These are phyloP conservation scores for Sitodiplosis mosellana DNA, from an alignment of 1,140 invertebrate species.

Conservation along the genomic window DNA sequence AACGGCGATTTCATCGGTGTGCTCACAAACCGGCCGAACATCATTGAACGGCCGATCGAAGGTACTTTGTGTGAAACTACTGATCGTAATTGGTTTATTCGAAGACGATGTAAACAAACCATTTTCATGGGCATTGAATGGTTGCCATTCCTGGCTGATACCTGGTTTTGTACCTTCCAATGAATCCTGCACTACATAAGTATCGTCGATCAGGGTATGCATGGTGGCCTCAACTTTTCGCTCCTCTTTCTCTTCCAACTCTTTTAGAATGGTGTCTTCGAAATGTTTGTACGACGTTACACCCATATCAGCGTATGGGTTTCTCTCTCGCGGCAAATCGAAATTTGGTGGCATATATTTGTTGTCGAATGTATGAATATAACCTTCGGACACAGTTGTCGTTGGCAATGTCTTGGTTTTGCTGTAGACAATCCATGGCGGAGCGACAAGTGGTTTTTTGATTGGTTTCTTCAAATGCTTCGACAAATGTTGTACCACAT, in stretches of 20 bases:
- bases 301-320: background rate
- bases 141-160: no score
- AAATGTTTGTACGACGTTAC: background rate
- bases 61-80: no score
- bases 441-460: background rate
- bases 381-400: background rate
- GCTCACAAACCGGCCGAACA: no score
- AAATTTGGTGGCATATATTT: background rate
- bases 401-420: background rate
- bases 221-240: background rate
- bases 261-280: background rate
- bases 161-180: no score
- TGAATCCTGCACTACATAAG: no score
- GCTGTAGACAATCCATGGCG: background rate
- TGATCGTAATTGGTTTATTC: no score
- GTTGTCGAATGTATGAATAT: background rate
- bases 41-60: no score
- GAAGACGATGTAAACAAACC: no score
- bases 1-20: no score
- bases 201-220: background rate
- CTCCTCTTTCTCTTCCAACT: conserved; percentile 1
- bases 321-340: background rate
- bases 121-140: no score
- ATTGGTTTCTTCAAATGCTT: background rate
- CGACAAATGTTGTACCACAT: background rate